Evolutionary conservation across 2,113 vertebrate species (phyloP).

Genomic region (Cairina moschata): DNA sequence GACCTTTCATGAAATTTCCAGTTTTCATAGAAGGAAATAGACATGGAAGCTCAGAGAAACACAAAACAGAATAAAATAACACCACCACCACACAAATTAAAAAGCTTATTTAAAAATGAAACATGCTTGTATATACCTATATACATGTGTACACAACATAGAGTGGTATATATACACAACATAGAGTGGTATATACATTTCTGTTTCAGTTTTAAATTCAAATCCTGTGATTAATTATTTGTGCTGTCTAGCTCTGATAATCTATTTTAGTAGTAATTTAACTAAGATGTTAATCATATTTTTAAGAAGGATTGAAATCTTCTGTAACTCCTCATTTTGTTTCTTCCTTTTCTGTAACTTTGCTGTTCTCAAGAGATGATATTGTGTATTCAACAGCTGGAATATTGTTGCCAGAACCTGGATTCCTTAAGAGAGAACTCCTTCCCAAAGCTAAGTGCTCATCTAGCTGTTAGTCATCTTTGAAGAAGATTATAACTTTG

Average conservation of each 20-base stretch:
- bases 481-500: neutral
- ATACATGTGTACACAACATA: neutral
- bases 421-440: neutral
- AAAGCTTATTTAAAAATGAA: neutral
- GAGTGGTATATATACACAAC: neutral
- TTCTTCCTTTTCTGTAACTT: neutral
- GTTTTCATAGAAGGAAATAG: neutral
- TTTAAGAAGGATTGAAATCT: neutral
- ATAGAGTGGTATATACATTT: neutral
- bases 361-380: neutral
- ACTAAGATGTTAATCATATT: fast-evolving
- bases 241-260: neutral
- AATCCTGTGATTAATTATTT: neutral
- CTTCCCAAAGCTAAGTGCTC: neutral
- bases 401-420: neutral
- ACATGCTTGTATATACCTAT: neutral
- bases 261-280: neutral
- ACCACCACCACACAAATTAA: fast-evolving
- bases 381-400: neutral
- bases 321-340: neutral
- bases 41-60: neutral
- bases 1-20: neutral
- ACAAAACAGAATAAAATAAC: neutral
- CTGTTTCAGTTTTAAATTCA: neutral
- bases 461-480: neutral